Percentiles rank a stretch among this genome's conserved stretches.
Evolutionary conservation across 2,797 vertebrate species (phyloP).

Genomic region (Phrynocephalus forsythii): DNA sequence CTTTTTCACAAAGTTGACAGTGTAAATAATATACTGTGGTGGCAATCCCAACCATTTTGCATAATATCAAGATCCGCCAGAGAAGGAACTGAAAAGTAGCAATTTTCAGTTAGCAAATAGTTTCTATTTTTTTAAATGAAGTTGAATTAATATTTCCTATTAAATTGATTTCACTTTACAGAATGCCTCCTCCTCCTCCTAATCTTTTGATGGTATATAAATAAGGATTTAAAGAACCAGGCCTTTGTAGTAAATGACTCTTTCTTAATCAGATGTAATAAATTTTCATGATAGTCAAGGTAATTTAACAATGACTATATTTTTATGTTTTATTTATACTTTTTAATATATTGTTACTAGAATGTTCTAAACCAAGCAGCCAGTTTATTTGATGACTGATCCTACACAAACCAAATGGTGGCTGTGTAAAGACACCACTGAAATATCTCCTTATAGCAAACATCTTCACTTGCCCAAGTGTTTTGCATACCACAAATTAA

Average conservation of each 20-base stretch:
- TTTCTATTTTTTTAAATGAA: neutral
- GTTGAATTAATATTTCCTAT: neutral
- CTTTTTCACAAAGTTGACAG: neutral
- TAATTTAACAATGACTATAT: neutral
- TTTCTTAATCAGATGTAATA: neutral
- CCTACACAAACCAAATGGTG: neutral
- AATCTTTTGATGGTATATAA: neutral
- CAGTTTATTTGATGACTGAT: neutral
- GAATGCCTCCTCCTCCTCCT: neutral
- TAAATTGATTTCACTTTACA: neutral
- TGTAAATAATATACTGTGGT: neutral
- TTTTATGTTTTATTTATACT: neutral
- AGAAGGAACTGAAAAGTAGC: neutral
- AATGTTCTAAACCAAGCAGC: neutral
- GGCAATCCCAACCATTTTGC: neutral
- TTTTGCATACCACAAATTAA: neutral
- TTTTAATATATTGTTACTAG: neutral
- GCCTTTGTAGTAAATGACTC: neutral
- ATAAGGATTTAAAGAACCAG: neutral
- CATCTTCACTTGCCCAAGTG: neutral
- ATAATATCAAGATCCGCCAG: neutral
- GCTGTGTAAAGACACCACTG: neutral
- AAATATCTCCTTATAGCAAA: neutral
- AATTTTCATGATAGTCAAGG: neutral
- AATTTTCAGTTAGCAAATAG: neutral